These are phyloP conservation scores for Hanleya hanleyi DNA, from an alignment of 2,888 invertebrate genomes.

Conservation along the genomic window DNA sequence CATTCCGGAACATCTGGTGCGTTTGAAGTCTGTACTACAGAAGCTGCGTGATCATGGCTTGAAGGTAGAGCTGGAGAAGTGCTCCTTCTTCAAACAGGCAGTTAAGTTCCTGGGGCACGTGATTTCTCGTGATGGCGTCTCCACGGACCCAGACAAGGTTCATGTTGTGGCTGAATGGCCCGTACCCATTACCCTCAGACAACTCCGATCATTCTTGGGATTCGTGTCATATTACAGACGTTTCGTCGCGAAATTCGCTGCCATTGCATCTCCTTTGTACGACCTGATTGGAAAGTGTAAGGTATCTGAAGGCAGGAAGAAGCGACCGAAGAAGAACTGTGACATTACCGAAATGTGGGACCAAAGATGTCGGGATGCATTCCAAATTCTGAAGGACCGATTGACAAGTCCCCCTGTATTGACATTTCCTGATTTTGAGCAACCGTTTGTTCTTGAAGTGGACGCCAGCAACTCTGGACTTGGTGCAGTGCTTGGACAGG, in stretches of 20 bases:
- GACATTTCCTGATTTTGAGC: conserved; percentile 26
- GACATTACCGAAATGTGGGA: conserved; percentile 18
- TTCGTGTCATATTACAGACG: conserved; percentile 31
- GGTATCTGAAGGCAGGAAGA: not conserved
- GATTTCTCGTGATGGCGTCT: conserved; percentile 24
- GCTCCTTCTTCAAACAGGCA: conserved; percentile 28
- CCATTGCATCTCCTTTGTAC: conserved; percentile 20
- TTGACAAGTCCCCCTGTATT: conserved; percentile 33
- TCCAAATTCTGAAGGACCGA: conserved; percentile 26
- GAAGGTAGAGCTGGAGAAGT: conserved; percentile 31
- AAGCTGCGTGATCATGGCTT: conserved; percentile 30
- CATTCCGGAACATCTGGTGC: too few species aligned
- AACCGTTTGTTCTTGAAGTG: conserved; percentile 15
- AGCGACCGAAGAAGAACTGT: not conserved
- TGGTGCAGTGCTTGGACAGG: conserved; percentile 29
- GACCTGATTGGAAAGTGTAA: conserved; percentile 11
- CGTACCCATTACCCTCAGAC: conserved; percentile 17
- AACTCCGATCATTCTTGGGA: conserved; percentile 30
- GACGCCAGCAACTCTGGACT: conserved; percentile 23
- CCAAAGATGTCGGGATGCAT: conserved; percentile 25
- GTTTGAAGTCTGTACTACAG: too few species aligned
- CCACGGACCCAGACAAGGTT: conserved; percentile 17
- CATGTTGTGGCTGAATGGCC: conserved; percentile 24
- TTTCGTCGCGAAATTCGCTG: conserved; percentile 26
- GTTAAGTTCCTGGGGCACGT: conserved; percentile 37